Conservation (phyloP, 2,888 invertebrate genomes). For the Rhamnusium bicolor region DNA sequence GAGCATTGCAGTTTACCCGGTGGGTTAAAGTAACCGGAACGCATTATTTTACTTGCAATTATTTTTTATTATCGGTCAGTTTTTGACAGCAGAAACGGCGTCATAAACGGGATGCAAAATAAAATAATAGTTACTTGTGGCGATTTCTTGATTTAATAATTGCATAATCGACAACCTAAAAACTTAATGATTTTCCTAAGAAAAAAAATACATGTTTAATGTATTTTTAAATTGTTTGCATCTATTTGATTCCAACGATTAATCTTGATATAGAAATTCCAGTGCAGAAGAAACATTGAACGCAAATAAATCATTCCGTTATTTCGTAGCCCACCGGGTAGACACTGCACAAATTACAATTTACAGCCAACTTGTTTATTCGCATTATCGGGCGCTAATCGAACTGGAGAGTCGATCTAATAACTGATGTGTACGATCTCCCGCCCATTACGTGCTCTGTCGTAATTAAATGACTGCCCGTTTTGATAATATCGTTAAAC, state of each 20-base stretch:
- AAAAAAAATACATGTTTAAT: neutral
- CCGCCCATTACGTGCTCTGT: conserved; percentile 44
- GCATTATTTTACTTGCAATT: neutral
- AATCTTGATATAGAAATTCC: neutral
- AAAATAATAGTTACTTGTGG: no score
- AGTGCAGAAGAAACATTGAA: neutral
- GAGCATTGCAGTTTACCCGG: neutral
- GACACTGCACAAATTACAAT: conserved; percentile 25
- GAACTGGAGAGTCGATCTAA: conserved; percentile 45
- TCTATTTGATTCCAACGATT: neutral
- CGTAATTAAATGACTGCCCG: conserved; percentile 49
- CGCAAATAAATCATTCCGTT: neutral
- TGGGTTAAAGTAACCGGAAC: neutral
- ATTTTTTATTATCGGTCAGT: neutral
- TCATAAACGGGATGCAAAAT: no score
- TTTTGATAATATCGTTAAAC: conserved; percentile 51
- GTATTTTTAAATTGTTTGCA: neutral
- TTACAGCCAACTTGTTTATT: conserved; percentile 44
- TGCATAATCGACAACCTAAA: neutral
- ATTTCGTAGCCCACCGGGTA: conserved; percentile 12
- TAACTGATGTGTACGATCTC: conserved; percentile 45
- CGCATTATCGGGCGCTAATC: conserved; percentile 46
- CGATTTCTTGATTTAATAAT: no score
- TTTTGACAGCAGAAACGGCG: neutral
- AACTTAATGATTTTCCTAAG: neutral